These are phyloP conservation scores for Apostichopus parvimensis DNA, from an alignment of 35 echinoderm and acorn worm genomes.

Conservation along the genomic window DNA sequence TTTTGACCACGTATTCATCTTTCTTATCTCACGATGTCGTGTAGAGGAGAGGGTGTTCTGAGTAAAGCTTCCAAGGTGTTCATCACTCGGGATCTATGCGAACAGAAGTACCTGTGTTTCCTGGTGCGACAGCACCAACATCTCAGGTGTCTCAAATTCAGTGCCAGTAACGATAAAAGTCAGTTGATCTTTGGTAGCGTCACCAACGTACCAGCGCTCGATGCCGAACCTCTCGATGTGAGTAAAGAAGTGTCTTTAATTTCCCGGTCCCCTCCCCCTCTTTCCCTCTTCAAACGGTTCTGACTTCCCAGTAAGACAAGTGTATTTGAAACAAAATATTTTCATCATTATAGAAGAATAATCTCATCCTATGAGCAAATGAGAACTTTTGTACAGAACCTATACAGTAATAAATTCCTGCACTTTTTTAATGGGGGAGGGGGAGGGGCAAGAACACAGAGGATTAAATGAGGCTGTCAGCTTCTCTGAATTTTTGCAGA, in stretches of 20 bases:
- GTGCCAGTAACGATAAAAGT: slow-evolving; percentile 71
- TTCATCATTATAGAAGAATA: too few relatives aligned
- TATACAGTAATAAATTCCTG: too few relatives aligned
- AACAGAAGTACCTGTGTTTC: slow-evolving; percentile 87
- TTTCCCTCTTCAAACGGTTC: too few relatives aligned
- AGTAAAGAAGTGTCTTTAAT: neutral
- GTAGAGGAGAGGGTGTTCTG: slow-evolving; percentile 42
- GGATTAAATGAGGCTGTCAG: too few relatives aligned
- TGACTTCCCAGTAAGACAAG: too few relatives aligned
- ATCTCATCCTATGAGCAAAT: too few relatives aligned
- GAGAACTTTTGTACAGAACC: too few relatives aligned
- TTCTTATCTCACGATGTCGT: neutral
- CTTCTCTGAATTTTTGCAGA: too few relatives aligned
- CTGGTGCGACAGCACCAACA: slow-evolving; percentile 63
- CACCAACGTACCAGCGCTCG: slow-evolving; percentile 60
- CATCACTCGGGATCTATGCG: slow-evolving; percentile 77
- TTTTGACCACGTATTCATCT: neutral
- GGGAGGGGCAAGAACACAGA: too few relatives aligned
- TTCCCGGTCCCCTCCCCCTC: neutral
- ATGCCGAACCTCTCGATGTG: slow-evolving; percentile 84
- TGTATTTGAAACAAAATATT: neutral
- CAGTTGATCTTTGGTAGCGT: slow-evolving; percentile 86
- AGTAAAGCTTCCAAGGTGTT: slow-evolving; percentile 78
- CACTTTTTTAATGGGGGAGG: too few relatives aligned
- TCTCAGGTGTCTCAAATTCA: slow-evolving; percentile 83